phyloP scores from a whole-genome alignment of 2,888 invertebrate species.

The Coecobrya sp. region DNA sequence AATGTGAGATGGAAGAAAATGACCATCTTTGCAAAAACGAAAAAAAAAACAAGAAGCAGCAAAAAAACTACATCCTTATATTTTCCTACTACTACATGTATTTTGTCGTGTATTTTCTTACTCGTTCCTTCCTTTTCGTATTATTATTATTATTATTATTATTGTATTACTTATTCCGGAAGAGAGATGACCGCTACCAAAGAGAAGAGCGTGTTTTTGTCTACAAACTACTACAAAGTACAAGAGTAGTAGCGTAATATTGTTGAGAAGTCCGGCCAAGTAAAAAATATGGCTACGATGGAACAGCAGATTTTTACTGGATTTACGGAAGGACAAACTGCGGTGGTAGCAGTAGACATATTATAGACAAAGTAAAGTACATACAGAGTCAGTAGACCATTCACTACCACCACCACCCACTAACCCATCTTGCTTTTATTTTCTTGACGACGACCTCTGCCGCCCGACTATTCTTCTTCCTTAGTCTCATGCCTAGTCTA shows the following conservation, averaged over 20 bases:
- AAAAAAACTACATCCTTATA: not conserved
- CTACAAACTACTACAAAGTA: not conserved
- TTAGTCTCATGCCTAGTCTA: not conserved
- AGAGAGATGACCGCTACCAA: not conserved
- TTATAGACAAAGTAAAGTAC: not conserved
- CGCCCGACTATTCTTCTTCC: constrained; percentile 12
- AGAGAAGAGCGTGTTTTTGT: not conserved
- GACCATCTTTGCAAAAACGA: constrained; percentile 16
- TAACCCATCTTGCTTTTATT: not conserved
- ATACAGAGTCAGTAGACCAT: constrained; percentile 40
- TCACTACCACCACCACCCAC: not conserved
- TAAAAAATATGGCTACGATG: constrained; percentile 25
- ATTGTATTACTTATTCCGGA: constrained; percentile 42
- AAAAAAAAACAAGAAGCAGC: not conserved
- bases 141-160: not conserved
- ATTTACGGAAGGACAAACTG: not conserved
- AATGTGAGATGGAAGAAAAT: constrained; percentile 12
- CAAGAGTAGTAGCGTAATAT: not conserved
- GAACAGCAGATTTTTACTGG: constrained; percentile 13
- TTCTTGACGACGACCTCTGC: constrained; percentile 36
- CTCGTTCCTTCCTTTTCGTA: not conserved
- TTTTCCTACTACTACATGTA: not conserved
- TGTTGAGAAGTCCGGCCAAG: constrained; percentile 7
- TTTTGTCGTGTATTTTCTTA: not conserved
- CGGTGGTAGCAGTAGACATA: not conserved